Evolutionary conservation across 2,113 vertebrate genomes (phyloP).

Genomic region (Nymphicus hollandicus): DNA sequence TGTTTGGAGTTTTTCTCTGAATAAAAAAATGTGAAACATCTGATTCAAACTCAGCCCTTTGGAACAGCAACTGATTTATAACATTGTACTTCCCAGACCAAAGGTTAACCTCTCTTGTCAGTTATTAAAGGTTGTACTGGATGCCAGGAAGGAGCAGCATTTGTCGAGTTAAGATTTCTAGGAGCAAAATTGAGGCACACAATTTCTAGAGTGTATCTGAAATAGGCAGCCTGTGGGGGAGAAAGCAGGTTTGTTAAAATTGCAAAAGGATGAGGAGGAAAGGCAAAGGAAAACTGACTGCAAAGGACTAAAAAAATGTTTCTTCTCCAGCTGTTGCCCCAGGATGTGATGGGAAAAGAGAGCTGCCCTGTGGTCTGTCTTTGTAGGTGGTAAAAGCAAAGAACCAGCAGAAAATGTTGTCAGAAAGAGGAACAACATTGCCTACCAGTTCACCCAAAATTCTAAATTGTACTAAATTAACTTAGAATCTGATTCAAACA

Average conservation of each 20-base stretch:
- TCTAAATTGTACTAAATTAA: background rate
- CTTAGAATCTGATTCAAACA: background rate
- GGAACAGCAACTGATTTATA: slow-evolving; percentile 14
- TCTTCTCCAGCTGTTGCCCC: background rate
- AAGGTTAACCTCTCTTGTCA: background rate
- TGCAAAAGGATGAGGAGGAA: background rate
- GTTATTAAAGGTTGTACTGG: slow-evolving; percentile 29
- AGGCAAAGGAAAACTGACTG: background rate
- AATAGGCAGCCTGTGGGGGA: slow-evolving; percentile 2
- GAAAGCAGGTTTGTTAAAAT: background rate
- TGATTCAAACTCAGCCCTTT: slow-evolving; percentile 32
- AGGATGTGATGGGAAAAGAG: background rate
- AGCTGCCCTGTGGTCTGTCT: background rate
- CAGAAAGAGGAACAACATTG: background rate
- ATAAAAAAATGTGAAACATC: background rate
- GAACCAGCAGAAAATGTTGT: background rate
- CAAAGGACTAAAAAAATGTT: background rate
- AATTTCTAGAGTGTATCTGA: slow-evolving; percentile 11
- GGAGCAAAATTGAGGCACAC: slow-evolving; percentile 11
- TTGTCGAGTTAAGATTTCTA: slow-evolving; percentile 41
- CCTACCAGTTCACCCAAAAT: background rate
- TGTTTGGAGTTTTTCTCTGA: background rate
- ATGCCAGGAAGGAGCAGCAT: slow-evolving; percentile 7
- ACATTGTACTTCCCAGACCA: slow-evolving; percentile 1
- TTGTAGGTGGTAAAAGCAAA: background rate